Evolutionary conservation across 2,113 vertebrate genomes (phyloP).

Genomic region (Sander vitreus): DNA sequence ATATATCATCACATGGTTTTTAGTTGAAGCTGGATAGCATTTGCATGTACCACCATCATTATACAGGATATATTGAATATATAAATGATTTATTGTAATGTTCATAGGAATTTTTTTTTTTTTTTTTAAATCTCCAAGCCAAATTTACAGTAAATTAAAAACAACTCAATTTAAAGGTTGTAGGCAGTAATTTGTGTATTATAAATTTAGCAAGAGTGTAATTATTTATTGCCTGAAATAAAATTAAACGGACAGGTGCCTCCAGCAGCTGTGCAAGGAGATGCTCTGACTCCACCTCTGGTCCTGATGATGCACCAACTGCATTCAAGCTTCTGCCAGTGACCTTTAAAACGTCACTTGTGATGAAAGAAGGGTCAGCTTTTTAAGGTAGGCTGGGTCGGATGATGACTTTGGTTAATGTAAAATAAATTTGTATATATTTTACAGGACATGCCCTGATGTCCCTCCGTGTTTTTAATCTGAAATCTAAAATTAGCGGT

Average conservation of each 20-base stretch:
- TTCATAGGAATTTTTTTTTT: background rate
- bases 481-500: constrained; percentile 5
- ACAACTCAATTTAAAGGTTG: background rate
- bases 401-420: constrained; percentile 1
- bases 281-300: constrained; percentile 59
- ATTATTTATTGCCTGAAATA: background rate
- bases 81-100: background rate
- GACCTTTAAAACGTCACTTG: constrained; percentile 73
- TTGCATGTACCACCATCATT: background rate
- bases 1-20: background rate
- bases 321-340: constrained; percentile 45
- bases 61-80: background rate
- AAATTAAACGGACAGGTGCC: background rate
- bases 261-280: constrained; percentile 11
- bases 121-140: background rate
- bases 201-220: background rate
- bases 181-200: background rate
- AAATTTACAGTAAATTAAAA: background rate
- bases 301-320: constrained; percentile 70
- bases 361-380: constrained; percentile 51
- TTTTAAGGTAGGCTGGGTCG: constrained; percentile 11
- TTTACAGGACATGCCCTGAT: background rate
- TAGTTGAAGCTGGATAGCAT: background rate
- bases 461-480: background rate
- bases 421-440: background rate